Conservation (phyloP, 2,113 vertebrate species). For the Atherinomorus stipes region DNA sequence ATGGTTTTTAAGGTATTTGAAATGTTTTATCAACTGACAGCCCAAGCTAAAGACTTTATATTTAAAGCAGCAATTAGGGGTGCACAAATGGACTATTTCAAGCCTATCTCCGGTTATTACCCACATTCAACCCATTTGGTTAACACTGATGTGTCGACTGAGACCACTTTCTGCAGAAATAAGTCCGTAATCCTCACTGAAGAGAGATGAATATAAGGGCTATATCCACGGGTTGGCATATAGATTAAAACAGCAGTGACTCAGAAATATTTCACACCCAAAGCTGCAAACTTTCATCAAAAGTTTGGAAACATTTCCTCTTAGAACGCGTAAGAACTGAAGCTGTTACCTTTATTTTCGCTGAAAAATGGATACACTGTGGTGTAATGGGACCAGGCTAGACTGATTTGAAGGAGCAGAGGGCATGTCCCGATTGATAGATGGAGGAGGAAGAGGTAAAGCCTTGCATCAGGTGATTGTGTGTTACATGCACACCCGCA, state of each 20-base stretch:
- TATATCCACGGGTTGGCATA: too few relatives aligned
- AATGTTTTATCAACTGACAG: too few relatives aligned
- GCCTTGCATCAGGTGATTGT: conserved; percentile 55
- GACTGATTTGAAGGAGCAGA: conserved; percentile 67
- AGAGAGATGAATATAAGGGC: background rate
- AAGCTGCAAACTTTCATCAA: background rate
- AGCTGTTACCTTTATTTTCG: conserved; percentile 16
- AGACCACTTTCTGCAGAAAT: background rate
- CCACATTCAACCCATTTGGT: background rate
- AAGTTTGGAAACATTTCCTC: conserved; percentile 32
- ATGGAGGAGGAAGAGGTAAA: conserved; percentile 66
- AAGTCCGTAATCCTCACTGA: background rate
- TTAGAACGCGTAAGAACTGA: conserved; percentile 18
- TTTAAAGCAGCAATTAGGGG: background rate
- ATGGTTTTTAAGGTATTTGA: too few relatives aligned
- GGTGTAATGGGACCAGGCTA: conserved; percentile 63
- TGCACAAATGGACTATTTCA: background rate
- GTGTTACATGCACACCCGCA: conserved; percentile 49
- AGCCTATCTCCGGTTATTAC: background rate
- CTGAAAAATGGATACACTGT: conserved; percentile 59
- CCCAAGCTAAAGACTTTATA: background rate
- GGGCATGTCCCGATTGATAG: conserved; percentile 70
- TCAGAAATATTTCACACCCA: background rate
- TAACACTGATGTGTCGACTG: background rate
- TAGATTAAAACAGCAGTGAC: background rate